Evolutionary conservation across 2,113 vertebrate species (phyloP).

Genomic region (Alligator sinensis): DNA sequence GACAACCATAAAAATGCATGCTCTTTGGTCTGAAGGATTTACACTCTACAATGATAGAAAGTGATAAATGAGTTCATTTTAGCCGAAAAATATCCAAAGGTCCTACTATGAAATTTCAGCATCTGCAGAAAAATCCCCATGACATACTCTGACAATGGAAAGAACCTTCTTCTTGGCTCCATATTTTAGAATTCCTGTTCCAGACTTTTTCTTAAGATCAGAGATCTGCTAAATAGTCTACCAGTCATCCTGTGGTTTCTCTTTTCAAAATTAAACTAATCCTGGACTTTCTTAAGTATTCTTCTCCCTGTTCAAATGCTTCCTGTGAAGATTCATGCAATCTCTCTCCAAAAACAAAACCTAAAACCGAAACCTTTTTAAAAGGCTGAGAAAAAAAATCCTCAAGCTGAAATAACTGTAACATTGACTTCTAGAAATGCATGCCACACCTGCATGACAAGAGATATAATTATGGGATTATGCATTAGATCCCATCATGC

Average conservation of each 20-base stretch:
- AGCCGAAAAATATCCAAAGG: not conserved
- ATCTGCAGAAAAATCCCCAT: not conserved
- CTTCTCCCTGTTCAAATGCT: not conserved
- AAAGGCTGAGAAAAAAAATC: not conserved
- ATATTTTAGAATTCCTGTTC: not conserved
- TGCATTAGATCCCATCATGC: no score
- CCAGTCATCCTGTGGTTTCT: not conserved
- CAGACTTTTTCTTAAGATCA: not conserved
- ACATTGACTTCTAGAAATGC: not conserved
- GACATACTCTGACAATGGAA: not conserved
- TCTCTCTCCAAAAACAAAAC: not conserved
- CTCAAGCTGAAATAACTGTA: not conserved
- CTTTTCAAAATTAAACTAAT: not conserved
- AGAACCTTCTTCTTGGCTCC: not conserved
- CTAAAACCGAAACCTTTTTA: no score
- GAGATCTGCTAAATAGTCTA: not conserved
- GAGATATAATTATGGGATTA: fast-evolving
- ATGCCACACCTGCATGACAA: not conserved
- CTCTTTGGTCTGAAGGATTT: not conserved
- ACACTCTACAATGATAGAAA: not conserved
- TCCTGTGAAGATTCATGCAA: not conserved
- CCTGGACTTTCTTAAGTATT: not conserved
- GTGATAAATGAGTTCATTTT: not conserved
- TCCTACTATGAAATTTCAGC: not conserved
- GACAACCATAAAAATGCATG: not conserved